These are phyloP conservation scores for Trichoplusia ni DNA, from an alignment of 1,140 invertebrate genomes.

Conservation along the genomic window DNA sequence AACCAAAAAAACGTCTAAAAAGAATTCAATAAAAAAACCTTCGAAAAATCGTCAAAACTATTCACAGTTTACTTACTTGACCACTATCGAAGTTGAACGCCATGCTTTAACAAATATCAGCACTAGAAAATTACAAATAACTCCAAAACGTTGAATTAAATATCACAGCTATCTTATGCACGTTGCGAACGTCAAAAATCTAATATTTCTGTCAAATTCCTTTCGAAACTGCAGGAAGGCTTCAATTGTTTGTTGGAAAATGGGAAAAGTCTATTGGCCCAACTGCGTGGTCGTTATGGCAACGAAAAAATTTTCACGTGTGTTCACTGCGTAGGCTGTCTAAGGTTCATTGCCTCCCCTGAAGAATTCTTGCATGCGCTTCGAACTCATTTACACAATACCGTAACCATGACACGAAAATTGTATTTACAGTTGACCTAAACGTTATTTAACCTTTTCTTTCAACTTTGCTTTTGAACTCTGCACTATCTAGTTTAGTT, in stretches of 20 bases:
- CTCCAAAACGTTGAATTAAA: constrained; percentile 43
- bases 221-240: constrained; percentile 37
- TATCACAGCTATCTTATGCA: constrained; percentile 48
- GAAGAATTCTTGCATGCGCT: constrained; percentile 15
- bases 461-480: neutral
- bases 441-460: no score
- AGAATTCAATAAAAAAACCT: no score
- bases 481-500: neutral
- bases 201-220: constrained; percentile 55
- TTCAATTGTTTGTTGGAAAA: constrained; percentile 49
- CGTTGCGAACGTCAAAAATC: constrained; percentile 47
- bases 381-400: neutral
- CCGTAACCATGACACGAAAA: neutral
- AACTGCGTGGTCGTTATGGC: constrained; percentile 63
- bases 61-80: constrained; percentile 59
- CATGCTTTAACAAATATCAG: constrained; percentile 48
- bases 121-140: constrained; percentile 30
- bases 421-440: neutral
- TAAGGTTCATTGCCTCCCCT: constrained; percentile 23
- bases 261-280: constrained; percentile 68
- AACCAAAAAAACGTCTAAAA: no score
- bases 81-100: constrained; percentile 74
- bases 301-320: constrained; percentile 46
- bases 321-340: constrained; percentile 16
- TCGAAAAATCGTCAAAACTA: neutral